Evolutionary conservation across 2,888 invertebrate genomes (phyloP).

Genomic region (Lithophane socia): DNA sequence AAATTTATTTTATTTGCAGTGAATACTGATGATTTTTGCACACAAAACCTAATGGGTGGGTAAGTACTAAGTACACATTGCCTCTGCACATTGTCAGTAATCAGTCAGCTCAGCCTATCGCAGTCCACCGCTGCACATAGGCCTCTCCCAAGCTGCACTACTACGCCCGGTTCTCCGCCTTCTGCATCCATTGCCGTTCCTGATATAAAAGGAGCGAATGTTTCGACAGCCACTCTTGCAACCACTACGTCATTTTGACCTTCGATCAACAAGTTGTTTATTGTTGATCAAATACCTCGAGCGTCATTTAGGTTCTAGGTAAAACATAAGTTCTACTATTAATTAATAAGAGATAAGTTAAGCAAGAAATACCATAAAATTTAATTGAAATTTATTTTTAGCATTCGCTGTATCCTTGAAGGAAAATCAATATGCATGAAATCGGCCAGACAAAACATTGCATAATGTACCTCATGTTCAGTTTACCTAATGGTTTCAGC

Average conservation of each 20-base stretch:
- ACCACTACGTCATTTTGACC: constrained; percentile 6
- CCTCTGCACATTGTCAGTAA: not conserved
- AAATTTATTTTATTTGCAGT: not conserved
- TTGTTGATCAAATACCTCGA: constrained; percentile 17
- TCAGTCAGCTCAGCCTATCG: not conserved
- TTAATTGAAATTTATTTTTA: not conserved
- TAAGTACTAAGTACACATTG: not conserved
- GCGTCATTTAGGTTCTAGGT: not conserved
- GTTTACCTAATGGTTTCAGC: constrained; percentile 83
- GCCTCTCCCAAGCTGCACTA: not conserved
- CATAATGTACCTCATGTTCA: constrained; percentile 26
- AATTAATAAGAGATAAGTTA: not conserved
- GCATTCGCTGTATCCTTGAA: constrained; percentile 15
- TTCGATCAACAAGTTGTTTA: constrained; percentile 17
- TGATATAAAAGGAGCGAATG: not conserved
- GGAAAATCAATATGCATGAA: constrained; percentile 29
- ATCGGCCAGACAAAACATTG: constrained; percentile 33
- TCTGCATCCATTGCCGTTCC: not conserved
- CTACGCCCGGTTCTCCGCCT: no score
- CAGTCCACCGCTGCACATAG: not conserved
- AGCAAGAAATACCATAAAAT: not conserved
- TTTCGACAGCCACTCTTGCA: not conserved
- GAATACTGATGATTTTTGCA: not conserved
- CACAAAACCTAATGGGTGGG: no score
- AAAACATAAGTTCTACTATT: not conserved